phyloP scores from a whole-genome alignment of 2,888 invertebrate species.

The Opisthograptis luteolata region DNA sequence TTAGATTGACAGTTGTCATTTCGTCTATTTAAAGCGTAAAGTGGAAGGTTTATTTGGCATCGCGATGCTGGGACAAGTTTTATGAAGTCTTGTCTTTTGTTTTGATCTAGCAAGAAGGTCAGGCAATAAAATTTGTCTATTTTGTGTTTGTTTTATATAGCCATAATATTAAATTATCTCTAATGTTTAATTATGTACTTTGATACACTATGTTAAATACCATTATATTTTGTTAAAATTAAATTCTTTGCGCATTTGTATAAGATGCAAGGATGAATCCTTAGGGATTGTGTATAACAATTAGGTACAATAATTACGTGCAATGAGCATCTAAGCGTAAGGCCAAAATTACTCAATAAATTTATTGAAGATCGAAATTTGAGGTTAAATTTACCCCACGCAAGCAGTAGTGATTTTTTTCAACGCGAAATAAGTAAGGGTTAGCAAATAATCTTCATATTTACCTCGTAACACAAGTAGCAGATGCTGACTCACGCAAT shows the following conservation, averaged over 20 bases:
- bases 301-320: too few relatives aligned
- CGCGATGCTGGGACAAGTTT: constrained; percentile 20
- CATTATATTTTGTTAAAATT: too few relatives aligned
- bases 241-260: too few relatives aligned
- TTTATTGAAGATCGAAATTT: too few relatives aligned
- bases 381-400: background rate
- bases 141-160: constrained; percentile 4
- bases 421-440: background rate
- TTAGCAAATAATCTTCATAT: background rate
- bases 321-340: too few relatives aligned
- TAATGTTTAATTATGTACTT: too few relatives aligned
- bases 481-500: background rate
- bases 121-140: constrained; percentile 18
- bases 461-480: constrained; percentile 11
- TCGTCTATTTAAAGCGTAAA: constrained; percentile 38
- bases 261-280: too few relatives aligned
- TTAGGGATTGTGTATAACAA: too few relatives aligned
- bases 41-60: constrained; percentile 31
- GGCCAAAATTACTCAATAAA: too few relatives aligned
- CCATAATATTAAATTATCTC: too few relatives aligned
- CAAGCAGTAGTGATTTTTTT: background rate
- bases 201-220: too few relatives aligned
- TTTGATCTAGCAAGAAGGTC: constrained; percentile 21
- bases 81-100: constrained; percentile 10
- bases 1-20: constrained; percentile 38